A percentile compares a stretch with the other conserved stretches of the same genome.
Evolutionary conservation across 2,113 vertebrate species (phyloP).

Genomic region (Esox niger): DNA sequence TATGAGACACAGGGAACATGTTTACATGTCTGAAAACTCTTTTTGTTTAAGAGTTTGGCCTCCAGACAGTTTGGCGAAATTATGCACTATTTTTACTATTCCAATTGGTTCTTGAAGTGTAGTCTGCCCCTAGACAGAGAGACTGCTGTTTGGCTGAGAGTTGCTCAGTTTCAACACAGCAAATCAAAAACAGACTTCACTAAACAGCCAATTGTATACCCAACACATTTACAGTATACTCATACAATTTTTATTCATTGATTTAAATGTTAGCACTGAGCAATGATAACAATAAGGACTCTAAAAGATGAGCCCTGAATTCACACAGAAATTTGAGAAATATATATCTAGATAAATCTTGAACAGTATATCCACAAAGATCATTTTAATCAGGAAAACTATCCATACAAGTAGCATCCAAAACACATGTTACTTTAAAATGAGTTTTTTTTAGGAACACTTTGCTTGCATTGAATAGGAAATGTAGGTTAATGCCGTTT

Average conservation of each 20-base stretch:
- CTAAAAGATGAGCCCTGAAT: not conserved
- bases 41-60: conserved; percentile 46
- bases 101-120: conserved; percentile 42
- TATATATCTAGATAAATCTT: no score
- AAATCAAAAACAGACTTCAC: conserved; percentile 65
- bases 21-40: conserved; percentile 32
- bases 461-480: no score
- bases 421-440: no score
- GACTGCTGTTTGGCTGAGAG: conserved; percentile 46
- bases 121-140: conserved; percentile 50
- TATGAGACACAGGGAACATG: conserved; percentile 22
- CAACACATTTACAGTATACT: conserved; percentile 36
- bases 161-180: conserved; percentile 36
- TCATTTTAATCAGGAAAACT: no score
- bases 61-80: conserved; percentile 7
- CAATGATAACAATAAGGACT: conserved; percentile 4
- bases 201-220: conserved; percentile 48
- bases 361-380: no score
- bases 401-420: no score
- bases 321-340: not conserved
- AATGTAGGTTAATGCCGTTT: no score
- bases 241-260: conserved; percentile 35
- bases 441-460: no score
- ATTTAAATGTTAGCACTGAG: no score
- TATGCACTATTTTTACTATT: conserved; percentile 34